These are phyloP conservation scores for Drosophila repleta DNA, from an alignment of 1,140 invertebrate genomes.

Conservation along the genomic window DNA sequence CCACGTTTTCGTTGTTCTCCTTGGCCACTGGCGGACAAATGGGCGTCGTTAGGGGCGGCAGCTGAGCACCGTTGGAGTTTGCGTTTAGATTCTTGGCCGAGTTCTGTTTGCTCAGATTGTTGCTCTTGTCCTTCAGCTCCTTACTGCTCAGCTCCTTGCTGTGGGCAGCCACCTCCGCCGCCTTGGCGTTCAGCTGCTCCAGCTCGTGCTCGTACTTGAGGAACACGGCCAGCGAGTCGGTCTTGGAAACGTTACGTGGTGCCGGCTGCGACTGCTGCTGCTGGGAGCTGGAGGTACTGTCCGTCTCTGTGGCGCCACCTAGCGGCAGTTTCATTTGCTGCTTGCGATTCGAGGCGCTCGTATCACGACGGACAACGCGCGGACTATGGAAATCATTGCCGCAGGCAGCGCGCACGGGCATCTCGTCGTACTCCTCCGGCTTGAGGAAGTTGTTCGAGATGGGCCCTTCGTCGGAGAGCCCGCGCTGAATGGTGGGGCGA, in stretches of 20 bases:
- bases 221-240: slow-evolving; percentile 81
- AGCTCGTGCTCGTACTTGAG: slow-evolving; percentile 82
- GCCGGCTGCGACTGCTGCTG: slow-evolving; percentile 11
- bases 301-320: slow-evolving; percentile 26
- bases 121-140: slow-evolving; percentile 82
- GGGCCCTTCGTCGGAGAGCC: slow-evolving; percentile 82
- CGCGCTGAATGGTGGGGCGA: slow-evolving; percentile 79
- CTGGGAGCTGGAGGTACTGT: neutral
- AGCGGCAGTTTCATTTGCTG: slow-evolving; percentile 62
- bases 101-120: slow-evolving; percentile 81
- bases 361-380: slow-evolving; percentile 71
- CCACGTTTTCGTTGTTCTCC: slow-evolving; percentile 51
- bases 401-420: slow-evolving; percentile 80
- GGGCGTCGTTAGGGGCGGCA: slow-evolving; percentile 53
- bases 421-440: slow-evolving; percentile 83
- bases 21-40: slow-evolving; percentile 18
- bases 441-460: slow-evolving; percentile 83
- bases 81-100: slow-evolving; percentile 70
- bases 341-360: slow-evolving; percentile 74
- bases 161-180: slow-evolving; percentile 37
- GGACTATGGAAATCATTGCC: slow-evolving; percentile 81
- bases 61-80: slow-evolving; percentile 23
- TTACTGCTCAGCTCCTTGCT: slow-evolving; percentile 64
- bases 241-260: slow-evolving; percentile 65
- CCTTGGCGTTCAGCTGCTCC: slow-evolving; percentile 70